Conservation (phyloP, 2,113 vertebrate genomes). For the Patagioenas fasciata region DNA sequence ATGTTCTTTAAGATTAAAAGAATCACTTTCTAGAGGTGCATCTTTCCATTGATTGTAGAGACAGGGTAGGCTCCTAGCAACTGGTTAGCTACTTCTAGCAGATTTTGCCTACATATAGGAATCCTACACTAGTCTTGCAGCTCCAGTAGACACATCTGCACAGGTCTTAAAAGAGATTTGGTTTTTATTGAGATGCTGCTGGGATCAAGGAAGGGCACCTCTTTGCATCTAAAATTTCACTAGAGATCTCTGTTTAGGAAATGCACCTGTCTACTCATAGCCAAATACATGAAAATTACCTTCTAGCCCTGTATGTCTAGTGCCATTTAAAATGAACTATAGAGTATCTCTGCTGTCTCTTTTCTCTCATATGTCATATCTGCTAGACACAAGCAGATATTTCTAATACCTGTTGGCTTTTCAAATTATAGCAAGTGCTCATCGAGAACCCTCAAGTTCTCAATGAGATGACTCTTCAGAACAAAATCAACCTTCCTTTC, state of each 20-base stretch:
- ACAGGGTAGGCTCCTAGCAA: neutral
- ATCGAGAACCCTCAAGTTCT: neutral
- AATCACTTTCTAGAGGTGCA: neutral
- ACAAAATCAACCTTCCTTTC: neutral
- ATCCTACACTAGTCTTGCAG: neutral
- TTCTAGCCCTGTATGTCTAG: neutral
- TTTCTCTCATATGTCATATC: neutral
- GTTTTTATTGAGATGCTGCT: neutral
- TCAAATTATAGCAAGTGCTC: neutral
- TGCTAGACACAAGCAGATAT: neutral
- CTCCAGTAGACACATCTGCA: neutral
- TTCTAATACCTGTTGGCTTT: neutral
- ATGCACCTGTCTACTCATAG: neutral
- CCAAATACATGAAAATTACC: neutral
- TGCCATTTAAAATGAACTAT: neutral
- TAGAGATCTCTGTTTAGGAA: neutral
- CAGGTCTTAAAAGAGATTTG: neutral
- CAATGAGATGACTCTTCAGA: neutral
- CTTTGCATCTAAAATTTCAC: neutral
- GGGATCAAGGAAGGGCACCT: neutral
- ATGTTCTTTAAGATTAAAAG: neutral
- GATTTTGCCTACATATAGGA: neutral
- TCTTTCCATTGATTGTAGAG: neutral
- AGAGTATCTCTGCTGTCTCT: neutral
- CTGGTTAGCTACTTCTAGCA: neutral